These are phyloP conservation scores for Tor tambroides DNA, from an alignment of 2,113 vertebrate genomes.

Conservation along the genomic window DNA sequence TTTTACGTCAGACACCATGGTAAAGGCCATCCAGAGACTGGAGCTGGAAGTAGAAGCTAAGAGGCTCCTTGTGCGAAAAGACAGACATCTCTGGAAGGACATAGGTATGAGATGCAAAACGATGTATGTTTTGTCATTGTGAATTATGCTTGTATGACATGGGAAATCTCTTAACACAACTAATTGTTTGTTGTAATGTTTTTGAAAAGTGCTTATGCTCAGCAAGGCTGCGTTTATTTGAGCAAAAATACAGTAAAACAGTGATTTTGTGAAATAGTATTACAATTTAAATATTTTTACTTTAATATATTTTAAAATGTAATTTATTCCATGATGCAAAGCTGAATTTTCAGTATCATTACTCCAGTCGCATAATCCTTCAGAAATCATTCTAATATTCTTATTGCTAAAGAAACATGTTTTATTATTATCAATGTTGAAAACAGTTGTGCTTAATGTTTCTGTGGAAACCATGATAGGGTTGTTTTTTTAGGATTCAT, in stretches of 20 bases:
- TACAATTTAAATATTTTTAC: not conserved
- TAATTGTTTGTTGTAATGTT: not conserved
- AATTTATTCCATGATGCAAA: too few species aligned
- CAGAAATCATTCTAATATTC: not conserved
- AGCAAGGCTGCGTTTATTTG: not conserved
- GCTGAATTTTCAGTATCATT: too few species aligned
- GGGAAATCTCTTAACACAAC: not conserved
- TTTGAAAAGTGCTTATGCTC: not conserved
- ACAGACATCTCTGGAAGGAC: conserved; percentile 95
- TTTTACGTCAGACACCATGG: conserved; percentile 84
- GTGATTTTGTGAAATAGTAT: not conserved
- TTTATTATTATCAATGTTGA: not conserved
- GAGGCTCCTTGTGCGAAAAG: conserved; percentile 86
- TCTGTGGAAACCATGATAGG: too few species aligned
- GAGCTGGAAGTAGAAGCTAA: conserved; percentile 87
- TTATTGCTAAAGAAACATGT: not conserved
- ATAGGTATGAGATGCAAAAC: conserved; percentile 77
- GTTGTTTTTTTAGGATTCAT: too few species aligned
- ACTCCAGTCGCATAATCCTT: not conserved
- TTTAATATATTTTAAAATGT: not conserved
- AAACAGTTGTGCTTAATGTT: not conserved
- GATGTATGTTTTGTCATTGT: too few species aligned
- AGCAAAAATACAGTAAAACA: not conserved
- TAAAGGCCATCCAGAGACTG: conserved; percentile 87
- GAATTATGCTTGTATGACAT: too few species aligned